phyloP scores from a whole-genome alignment of 2,888 invertebrate genomes.

The Sarcophaga subvicina region DNA sequence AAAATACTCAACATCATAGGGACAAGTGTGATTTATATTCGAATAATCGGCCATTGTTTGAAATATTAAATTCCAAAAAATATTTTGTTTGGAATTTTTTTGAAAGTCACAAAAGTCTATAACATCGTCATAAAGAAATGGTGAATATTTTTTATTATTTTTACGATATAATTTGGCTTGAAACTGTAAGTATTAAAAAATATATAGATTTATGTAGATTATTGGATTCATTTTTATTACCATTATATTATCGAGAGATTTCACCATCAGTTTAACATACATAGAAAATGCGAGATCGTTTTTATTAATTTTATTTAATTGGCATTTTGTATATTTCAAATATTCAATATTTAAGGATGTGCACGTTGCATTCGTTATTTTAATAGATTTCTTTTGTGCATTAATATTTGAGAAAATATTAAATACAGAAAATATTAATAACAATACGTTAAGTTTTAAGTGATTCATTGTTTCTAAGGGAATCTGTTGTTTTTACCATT shows the following conservation, averaged over 20 bases:
- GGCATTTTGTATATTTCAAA: conserved; percentile 10
- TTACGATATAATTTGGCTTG: conserved; percentile 38
- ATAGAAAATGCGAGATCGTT: neutral
- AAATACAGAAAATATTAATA: neutral
- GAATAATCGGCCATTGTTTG: neutral
- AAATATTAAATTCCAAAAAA: conserved; percentile 29
- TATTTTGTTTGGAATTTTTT: conserved; percentile 13
- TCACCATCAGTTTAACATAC: conserved; percentile 10
- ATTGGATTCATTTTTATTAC: neutral
- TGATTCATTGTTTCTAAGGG: too few species aligned
- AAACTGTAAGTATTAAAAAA: neutral
- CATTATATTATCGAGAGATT: neutral
- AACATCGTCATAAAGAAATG: conserved; percentile 37
- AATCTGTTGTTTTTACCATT: too few species aligned
- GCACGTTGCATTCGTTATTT: conserved; percentile 8
- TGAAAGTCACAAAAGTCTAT: conserved; percentile 30
- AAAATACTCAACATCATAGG: conserved; percentile 19
- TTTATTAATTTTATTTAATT: neutral
- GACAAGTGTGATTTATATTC: conserved; percentile 45
- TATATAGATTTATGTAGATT: too few species aligned
- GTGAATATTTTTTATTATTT: conserved; percentile 16
- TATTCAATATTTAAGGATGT: neutral
- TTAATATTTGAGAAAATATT: neutral
- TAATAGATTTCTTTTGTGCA: neutral
- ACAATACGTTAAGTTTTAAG: neutral